phyloP scores from a whole-genome alignment of 2,797 vertebrate species.

The Columba guinea region DNA sequence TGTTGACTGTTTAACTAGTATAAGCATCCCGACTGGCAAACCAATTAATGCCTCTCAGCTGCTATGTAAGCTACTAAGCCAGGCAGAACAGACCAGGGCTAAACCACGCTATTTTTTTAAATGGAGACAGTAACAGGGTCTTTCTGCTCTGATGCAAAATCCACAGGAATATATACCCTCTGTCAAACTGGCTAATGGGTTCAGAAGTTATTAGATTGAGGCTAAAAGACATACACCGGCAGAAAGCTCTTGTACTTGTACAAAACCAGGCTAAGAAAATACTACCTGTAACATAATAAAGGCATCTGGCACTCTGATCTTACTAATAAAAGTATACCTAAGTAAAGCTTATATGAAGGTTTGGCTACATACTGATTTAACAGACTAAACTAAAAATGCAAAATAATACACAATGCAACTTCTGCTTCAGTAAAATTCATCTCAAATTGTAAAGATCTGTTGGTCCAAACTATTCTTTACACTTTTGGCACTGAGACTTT shows the following conservation, averaged over 20 bases:
- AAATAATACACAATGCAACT: neutral
- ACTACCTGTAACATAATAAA: neutral
- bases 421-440: neutral
- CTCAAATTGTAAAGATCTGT: neutral
- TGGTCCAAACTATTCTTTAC: neutral
- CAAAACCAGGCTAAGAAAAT: neutral
- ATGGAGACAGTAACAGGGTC: neutral
- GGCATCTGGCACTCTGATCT: neutral
- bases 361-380: neutral
- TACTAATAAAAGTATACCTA: neutral
- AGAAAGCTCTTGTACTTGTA: neutral
- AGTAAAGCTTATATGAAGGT: neutral
- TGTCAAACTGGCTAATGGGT: neutral
- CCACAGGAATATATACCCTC: neutral
- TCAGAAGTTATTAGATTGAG: neutral
- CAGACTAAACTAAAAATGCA: neutral
- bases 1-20: neutral
- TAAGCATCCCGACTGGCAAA: neutral
- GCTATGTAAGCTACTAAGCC: neutral
- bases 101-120: neutral
- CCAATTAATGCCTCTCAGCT: neutral
- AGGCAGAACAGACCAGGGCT: neutral
- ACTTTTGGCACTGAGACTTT: neutral
- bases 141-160: neutral
- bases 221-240: neutral